Evolutionary conservation across 2,113 vertebrate genomes (phyloP).

Genomic region (Nerophis lumbriciformis): DNA sequence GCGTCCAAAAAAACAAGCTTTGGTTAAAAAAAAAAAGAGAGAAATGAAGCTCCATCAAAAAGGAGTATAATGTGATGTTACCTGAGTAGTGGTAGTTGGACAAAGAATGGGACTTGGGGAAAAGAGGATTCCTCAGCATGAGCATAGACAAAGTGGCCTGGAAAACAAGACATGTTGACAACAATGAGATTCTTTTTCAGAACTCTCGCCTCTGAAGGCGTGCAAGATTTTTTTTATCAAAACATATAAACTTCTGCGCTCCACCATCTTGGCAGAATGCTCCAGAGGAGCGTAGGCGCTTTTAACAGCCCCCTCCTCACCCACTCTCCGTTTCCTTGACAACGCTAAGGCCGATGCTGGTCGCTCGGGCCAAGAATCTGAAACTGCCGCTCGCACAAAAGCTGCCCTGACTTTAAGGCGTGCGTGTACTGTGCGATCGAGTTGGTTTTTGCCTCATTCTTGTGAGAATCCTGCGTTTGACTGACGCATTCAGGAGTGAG

Average conservation of each 20-base stretch:
- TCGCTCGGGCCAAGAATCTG: constrained; percentile 42
- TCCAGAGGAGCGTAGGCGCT: constrained; percentile 46
- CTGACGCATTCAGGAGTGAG: no score
- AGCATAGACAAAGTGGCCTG: constrained; percentile 85
- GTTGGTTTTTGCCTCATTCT: no score
- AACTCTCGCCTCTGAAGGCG: neutral
- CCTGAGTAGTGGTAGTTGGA: constrained; percentile 94
- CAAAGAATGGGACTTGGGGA: constrained; percentile 76
- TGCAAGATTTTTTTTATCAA: neutral
- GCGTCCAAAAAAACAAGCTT: no score
- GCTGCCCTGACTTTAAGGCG: constrained; percentile 4
- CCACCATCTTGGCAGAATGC: constrained; percentile 11
- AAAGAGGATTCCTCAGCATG: constrained; percentile 79
- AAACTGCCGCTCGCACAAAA: constrained; percentile 10
- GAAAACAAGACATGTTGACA: constrained; percentile 24
- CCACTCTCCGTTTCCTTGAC: constrained; percentile 58
- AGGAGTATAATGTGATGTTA: constrained; percentile 30
- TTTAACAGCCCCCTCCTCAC: constrained; percentile 20
- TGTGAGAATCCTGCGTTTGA: no score
- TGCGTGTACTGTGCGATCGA: neutral
- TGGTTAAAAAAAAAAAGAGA: no score
- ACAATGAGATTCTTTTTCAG: constrained; percentile 4
- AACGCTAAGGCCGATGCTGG: constrained; percentile 51
- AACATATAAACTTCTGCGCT: neutral
- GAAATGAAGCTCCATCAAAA: neutral